phyloP scores from a whole-genome alignment of 2,797 vertebrate genomes.

The Malurus splendens region DNA sequence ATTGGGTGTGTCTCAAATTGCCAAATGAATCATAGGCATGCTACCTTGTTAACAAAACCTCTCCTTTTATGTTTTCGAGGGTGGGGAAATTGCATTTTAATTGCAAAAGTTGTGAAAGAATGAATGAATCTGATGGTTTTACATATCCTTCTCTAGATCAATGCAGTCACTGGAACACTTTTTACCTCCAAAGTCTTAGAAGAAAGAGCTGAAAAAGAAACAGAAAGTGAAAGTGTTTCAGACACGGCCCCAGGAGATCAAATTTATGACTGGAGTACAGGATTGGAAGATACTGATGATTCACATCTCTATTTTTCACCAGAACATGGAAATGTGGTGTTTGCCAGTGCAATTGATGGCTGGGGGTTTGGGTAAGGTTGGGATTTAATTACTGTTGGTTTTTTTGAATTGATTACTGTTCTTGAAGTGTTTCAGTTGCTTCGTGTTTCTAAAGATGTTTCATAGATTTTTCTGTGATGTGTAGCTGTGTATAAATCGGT shows the following conservation, averaged over 20 bases:
- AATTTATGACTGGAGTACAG: constrained; percentile 92
- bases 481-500: neutral
- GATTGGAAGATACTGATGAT: constrained; percentile 88
- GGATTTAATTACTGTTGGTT: neutral
- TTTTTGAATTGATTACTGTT: neutral
- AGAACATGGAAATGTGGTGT: constrained; percentile 92
- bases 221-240: constrained; percentile 23
- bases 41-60: neutral
- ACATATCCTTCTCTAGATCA: constrained; percentile 75
- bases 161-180: constrained; percentile 88
- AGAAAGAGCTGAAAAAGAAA: constrained; percentile 86
- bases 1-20: neutral
- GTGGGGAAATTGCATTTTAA: neutral
- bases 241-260: constrained; percentile 69
- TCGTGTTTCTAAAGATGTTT: neutral
- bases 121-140: neutral
- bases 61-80: neutral
- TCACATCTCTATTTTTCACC: constrained; percentile 95
- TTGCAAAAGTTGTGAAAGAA: neutral
- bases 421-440: neutral
- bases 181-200: constrained; percentile 95
- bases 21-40: neutral
- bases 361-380: constrained; percentile 91
- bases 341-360: constrained; percentile 91
- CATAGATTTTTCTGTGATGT: neutral